A percentile compares a stretch with the other conserved stretches of the same genome.
These are phyloP conservation scores for Arvicola amphibius DNA, from an alignment of 2,797 vertebrate genomes.

Conservation along the genomic window DNA sequence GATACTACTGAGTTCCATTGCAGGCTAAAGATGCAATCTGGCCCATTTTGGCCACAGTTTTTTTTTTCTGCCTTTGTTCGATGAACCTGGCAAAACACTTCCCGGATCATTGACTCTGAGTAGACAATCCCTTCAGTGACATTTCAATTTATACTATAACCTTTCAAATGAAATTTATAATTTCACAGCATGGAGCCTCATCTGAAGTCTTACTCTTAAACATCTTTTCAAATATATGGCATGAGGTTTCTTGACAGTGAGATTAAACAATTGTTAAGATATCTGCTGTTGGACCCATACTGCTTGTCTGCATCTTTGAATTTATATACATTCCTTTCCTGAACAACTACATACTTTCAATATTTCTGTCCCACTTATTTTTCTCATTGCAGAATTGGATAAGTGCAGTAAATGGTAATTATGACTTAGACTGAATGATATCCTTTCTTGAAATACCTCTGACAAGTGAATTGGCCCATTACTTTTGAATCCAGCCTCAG, in stretches of 20 bases:
- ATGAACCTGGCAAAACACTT: background rate
- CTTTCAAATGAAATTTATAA: background rate
- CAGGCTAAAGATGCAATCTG: background rate
- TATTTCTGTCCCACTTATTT: background rate
- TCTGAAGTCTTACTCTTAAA: background rate
- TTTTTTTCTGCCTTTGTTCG: too few species aligned
- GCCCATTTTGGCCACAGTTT: background rate
- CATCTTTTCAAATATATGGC: background rate
- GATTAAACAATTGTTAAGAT: background rate
- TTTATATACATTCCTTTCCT: background rate
- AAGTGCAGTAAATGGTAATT: background rate
- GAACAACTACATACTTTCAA: background rate
- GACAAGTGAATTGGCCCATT: background rate
- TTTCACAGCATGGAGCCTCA: background rate
- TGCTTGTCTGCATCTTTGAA: background rate
- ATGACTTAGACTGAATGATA: background rate
- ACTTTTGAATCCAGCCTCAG: background rate
- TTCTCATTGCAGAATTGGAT: background rate
- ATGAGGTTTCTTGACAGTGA: background rate
- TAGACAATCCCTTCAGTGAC: background rate
- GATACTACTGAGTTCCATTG: background rate
- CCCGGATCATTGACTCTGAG: background rate
- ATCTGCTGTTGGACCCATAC: background rate
- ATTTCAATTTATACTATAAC: background rate
- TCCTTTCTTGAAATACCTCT: background rate